These are phyloP conservation scores for Clivina fossor DNA, from an alignment of 2,888 invertebrate species.

Conservation along the genomic window DNA sequence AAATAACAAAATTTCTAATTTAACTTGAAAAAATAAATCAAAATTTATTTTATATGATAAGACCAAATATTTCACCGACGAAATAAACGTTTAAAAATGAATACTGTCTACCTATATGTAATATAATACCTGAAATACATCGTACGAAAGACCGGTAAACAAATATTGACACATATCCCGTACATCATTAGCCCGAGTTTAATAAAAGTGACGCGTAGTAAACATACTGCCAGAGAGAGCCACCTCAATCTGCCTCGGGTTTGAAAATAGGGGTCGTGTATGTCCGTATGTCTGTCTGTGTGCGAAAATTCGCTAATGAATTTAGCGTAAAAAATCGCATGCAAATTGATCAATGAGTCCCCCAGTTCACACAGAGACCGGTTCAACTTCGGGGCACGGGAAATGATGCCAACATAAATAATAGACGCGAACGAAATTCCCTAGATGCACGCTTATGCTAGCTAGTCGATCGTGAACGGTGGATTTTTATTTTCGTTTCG, in stretches of 20 bases:
- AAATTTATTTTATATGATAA: background rate
- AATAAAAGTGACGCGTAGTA: slow-evolving; percentile 16
- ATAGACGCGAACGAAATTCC: slow-evolving; percentile 26
- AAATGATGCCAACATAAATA: slow-evolving; percentile 26
- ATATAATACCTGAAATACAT: no score
- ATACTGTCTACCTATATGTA: background rate
- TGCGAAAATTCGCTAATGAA: slow-evolving; percentile 28
- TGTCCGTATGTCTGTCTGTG: slow-evolving; percentile 1
- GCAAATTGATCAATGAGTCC: slow-evolving; percentile 32
- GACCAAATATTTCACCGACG: background rate
- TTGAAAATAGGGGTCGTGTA: no score
- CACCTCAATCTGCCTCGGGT: no score
- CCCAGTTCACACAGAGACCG: slow-evolving; percentile 4
- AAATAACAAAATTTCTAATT: no score
- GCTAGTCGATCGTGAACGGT: no score
- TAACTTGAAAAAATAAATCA: no score
- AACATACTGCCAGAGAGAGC: slow-evolving; percentile 5
- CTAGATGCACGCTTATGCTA: slow-evolving; percentile 12
- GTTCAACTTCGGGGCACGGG: no score
- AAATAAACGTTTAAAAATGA: background rate
- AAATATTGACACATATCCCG: slow-evolving; percentile 25
- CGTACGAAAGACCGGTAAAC: background rate
- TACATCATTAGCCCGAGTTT: slow-evolving; percentile 28
- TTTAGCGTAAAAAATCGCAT: slow-evolving; percentile 31
- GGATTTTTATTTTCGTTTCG: slow-evolving; percentile 8